Evolutionary conservation across 2,888 invertebrate species (phyloP), one percentile per base, ranked within the genome.

Genomic region (Lasioglossum lativentre): DNA sequence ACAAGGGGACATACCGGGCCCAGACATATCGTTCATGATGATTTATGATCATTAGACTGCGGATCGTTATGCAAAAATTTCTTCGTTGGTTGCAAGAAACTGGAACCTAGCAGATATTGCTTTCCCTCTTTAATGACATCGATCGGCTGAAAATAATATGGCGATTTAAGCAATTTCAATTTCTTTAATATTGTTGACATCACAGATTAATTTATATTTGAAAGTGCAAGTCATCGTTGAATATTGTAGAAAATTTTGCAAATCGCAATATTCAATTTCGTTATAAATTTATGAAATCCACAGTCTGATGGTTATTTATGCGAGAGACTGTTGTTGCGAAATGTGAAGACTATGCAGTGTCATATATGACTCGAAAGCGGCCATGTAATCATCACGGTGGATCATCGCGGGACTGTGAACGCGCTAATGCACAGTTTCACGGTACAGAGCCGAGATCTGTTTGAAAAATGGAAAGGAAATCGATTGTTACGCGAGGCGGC

Each of bases 401-500:
- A 27, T 14, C 27, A 63, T 30, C 30, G 30, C 59, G 16, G 16
- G 30, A 63, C 59, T 63, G 59, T 63, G 59, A 63, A 63, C 59
- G 30, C 59, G 59, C 27, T 63, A 63, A 63, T 63, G 30, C n/a
- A 63, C 59, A 63, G 59, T 63, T 63, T 63, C 59, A 30, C 16
- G 59, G 30, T 63, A 23, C n/a, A 45, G 3, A 1, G 66, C 8
- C 40, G 23, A 34, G 72, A 52, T 77, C 72, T 52, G 47, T 45
- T 59, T 38, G 71, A 80, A 75, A 71, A 75, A 75, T 68, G 68
- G 77, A 77, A 75, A 74, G 82, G 83, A 80, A 80, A 87, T 86
- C 71, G 83, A 77, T 86, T 78, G 83, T 83, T 89, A 82, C 34
- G 40, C 56, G 42, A 34, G 42, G 23, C 42, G 47, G 72, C 68